phyloP scores from a whole-genome alignment of 2,113 vertebrate genomes.

The Conger conger region DNA sequence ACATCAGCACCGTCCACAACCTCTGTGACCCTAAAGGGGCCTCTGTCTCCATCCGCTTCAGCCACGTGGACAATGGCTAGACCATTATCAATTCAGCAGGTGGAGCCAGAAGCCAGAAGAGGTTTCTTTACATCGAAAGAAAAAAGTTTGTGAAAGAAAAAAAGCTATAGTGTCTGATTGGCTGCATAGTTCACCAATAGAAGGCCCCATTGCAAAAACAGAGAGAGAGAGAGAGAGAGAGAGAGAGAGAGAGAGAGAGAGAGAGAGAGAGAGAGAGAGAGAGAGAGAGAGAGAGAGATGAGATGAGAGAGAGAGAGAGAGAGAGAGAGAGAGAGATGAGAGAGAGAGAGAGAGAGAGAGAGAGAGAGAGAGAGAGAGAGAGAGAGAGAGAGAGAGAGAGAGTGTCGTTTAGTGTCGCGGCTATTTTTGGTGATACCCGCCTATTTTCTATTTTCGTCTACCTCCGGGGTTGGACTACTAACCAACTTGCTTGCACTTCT shows the following conservation, averaged over 20 bases:
- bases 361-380: too few species aligned
- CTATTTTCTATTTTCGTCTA: constrained; percentile 10
- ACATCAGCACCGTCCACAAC: background rate
- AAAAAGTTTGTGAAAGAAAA: constrained; percentile 39
- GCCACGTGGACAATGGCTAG: background rate
- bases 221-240: constrained; percentile 23
- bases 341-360: constrained; percentile 22
- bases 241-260: constrained; percentile 22
- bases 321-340: constrained; percentile 18
- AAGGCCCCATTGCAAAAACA: background rate
- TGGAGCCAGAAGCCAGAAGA: constrained; percentile 57
- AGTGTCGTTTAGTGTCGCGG: constrained; percentile 26
- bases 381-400: constrained; percentile 19
- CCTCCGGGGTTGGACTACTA: constrained; percentile 13
- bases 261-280: constrained; percentile 23
- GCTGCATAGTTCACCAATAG: constrained; percentile 12
- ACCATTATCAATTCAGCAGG: constrained; percentile 46
- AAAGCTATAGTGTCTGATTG: constrained; percentile 29
- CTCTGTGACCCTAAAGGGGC: background rate
- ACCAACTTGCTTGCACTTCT: background rate
- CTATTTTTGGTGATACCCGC: constrained; percentile 19
- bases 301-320: constrained; percentile 18
- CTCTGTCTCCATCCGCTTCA: background rate
- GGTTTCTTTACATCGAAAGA: constrained; percentile 16
- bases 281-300: constrained; percentile 24